phyloP scores from a whole-genome alignment of 1,140 invertebrate species.

The Drosophila funebris region DNA sequence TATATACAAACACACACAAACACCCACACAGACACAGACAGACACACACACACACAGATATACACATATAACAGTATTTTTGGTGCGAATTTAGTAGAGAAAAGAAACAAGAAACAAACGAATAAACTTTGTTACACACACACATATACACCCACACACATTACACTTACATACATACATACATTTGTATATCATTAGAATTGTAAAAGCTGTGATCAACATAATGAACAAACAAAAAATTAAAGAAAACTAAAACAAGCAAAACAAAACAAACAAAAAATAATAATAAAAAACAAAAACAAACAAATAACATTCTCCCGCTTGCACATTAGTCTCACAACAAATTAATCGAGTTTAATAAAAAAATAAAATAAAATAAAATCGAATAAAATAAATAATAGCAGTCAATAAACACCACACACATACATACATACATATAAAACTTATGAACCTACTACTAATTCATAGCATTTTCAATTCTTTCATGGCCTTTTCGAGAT shows the following conservation, averaged over 20 bases:
- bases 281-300: neutral
- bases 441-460: neutral
- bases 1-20: slow-evolving; percentile 10
- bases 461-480: slow-evolving; percentile 46
- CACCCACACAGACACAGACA: slow-evolving; percentile 21
- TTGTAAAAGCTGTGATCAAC: slow-evolving; percentile 79
- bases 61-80: slow-evolving; percentile 53
- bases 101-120: neutral
- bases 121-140: slow-evolving; percentile 18
- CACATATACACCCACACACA: slow-evolving; percentile 10
- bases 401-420: no score
- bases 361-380: slow-evolving; percentile 12
- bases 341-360: slow-evolving; percentile 14
- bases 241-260: slow-evolving; percentile 4
- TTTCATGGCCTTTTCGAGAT: slow-evolving; percentile 46
- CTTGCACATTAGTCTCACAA: slow-evolving; percentile 26
- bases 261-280: neutral
- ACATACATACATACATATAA: slow-evolving; percentile 7
- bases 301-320: slow-evolving; percentile 24
- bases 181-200: slow-evolving; percentile 73
- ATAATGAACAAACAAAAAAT: slow-evolving; percentile 10
- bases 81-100: slow-evolving; percentile 56
- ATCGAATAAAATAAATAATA: slow-evolving; percentile 1
- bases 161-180: neutral
- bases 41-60: slow-evolving; percentile 18